Evolutionary conservation across 2,888 invertebrate genomes (phyloP).

Genomic region (Drosophila parthenogenetica): DNA sequence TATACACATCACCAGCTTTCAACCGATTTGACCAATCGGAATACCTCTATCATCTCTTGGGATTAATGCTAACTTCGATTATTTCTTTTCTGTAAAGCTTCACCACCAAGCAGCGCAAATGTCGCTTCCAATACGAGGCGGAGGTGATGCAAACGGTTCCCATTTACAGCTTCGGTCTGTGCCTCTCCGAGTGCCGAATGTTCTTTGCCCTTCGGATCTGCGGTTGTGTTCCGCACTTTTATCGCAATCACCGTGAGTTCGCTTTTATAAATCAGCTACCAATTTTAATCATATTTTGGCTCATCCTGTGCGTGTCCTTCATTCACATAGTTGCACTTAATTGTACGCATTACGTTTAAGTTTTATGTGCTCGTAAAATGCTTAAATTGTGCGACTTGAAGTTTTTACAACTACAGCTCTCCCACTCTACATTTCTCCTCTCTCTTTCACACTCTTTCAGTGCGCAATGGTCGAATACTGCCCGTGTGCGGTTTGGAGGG

Average conservation of each 20-base stretch:
- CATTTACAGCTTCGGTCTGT: conserved; percentile 89
- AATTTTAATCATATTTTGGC: conserved; percentile 46
- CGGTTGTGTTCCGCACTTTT: conserved; percentile 91
- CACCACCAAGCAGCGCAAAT: conserved; percentile 88
- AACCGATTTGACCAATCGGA: too few species aligned
- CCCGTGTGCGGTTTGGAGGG: conserved; percentile 88
- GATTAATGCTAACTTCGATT: too few species aligned
- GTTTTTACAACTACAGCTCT: conserved; percentile 42
- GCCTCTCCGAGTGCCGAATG: conserved; percentile 90
- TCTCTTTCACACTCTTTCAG: conserved; percentile 54
- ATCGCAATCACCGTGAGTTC: conserved; percentile 87
- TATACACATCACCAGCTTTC: too few species aligned
- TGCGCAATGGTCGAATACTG: conserved; percentile 80
- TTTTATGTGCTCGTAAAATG: conserved; percentile 69
- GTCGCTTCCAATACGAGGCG: conserved; percentile 89
- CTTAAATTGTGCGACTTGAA: conserved; percentile 66
- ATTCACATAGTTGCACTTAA: conserved; percentile 75
- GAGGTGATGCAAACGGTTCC: conserved; percentile 88
- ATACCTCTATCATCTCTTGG: too few species aligned
- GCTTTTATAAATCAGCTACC: conserved; percentile 1
- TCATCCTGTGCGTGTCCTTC: background rate
- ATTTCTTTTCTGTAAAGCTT: conserved; percentile 84
- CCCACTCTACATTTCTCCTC: conserved; percentile 3
- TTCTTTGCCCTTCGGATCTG: conserved; percentile 87
- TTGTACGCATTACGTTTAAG: conserved; percentile 70